Percentiles rank a stretch among this genome's conserved stretches.
Conservation (phyloP, 1,140 invertebrate species). For the Agraylea sexmaculata region DNA sequence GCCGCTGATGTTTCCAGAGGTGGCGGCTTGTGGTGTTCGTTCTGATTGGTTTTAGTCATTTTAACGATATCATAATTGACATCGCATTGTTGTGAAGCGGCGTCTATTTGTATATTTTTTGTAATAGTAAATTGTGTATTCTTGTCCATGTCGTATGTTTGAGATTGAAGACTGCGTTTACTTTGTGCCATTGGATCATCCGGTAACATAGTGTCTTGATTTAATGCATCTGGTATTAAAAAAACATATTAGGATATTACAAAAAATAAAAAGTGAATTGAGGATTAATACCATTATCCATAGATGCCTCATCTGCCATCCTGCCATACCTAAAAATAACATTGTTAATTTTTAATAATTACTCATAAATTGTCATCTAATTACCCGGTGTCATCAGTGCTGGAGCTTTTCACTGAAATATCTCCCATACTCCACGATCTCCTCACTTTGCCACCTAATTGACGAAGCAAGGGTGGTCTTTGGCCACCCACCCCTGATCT, state of each 20-base stretch:
- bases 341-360: background rate
- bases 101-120: conserved; percentile 14
- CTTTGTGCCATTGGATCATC: conserved; percentile 12
- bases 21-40: conserved; percentile 3
- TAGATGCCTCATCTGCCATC: conserved; percentile 12
- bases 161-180: conserved; percentile 8
- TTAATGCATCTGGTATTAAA: conserved; percentile 10
- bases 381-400: conserved; percentile 18
- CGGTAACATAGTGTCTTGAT: conserved; percentile 2
- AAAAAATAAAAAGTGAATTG: background rate
- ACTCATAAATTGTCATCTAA: background rate
- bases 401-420: conserved; percentile 17
- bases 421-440: conserved; percentile 20
- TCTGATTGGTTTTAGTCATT: conserved; percentile 7
- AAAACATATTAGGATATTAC: conserved; percentile 2
- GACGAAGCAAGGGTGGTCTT: conserved; percentile 16
- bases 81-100: conserved; percentile 10
- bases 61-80: conserved; percentile 10
- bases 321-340: conserved; percentile 12
- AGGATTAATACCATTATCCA: conserved; percentile 2
- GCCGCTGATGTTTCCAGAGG: background rate
- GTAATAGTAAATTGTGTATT: conserved; percentile 13
- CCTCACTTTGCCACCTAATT: conserved; percentile 14
- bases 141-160: conserved; percentile 7
- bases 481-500: conserved; percentile 14